A percentile compares a stretch with the other conserved stretches of the same genome.
Evolutionary conservation across 2,113 vertebrate species (phyloP).

Genomic region (Psammodynastes pulverulentus): DNA sequence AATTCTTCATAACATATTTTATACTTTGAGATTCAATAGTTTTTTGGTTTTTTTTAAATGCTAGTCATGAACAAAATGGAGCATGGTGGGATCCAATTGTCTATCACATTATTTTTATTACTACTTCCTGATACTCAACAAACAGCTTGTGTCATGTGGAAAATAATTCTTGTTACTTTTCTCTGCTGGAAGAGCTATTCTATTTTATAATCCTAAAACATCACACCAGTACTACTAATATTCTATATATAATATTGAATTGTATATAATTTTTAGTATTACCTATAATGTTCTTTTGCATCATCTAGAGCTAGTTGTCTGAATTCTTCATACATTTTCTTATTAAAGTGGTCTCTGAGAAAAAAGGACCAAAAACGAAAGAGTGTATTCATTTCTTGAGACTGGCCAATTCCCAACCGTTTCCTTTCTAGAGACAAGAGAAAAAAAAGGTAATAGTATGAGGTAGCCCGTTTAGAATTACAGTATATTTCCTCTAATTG

Average conservation of each 20-base stretch:
- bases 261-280: background rate
- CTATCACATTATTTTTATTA: background rate
- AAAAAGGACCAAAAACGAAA: constrained; percentile 99
- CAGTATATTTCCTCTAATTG: background rate
- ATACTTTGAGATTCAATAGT: background rate
- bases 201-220: rapidly evolving
- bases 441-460: background rate
- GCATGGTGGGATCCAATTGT: background rate
- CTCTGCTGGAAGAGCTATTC: background rate
- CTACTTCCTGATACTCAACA: background rate
- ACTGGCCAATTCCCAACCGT: constrained; percentile 88
- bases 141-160: background rate
- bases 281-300: constrained; percentile 94
- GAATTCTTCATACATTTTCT: constrained; percentile 97
- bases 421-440: constrained; percentile 81
- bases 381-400: constrained; percentile 98
- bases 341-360: constrained; percentile 95
- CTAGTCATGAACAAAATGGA: background rate
- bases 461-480: background rate
- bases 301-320: constrained; percentile 87
- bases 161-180: background rate
- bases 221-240: background rate
- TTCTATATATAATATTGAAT: background rate
- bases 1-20: background rate
- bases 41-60: background rate